Percentiles rank a stretch among this genome's conserved stretches.
Conservation (phyloP, 2,113 vertebrate genomes). For the Amphilophus citrinellus region DNA sequence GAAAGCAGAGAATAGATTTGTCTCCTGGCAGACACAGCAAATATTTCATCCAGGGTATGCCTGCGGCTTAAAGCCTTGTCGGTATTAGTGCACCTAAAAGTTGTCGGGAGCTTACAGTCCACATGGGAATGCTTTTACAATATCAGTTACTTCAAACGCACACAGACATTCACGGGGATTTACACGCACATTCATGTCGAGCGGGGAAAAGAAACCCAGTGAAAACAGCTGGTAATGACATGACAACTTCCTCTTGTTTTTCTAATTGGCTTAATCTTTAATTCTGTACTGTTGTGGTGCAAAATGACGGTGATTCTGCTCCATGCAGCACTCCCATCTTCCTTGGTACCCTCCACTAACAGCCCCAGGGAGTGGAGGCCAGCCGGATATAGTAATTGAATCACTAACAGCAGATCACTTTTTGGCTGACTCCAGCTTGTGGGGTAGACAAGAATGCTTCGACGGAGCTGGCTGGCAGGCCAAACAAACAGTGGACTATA, state of each 20-base stretch:
- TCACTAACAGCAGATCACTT: constrained; percentile 70
- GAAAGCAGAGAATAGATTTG: constrained; percentile 79
- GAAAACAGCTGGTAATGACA: constrained; percentile 63
- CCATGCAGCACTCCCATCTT: constrained; percentile 28
- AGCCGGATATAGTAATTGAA: constrained; percentile 70
- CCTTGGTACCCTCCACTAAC: constrained; percentile 22
- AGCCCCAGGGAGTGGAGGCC: constrained; percentile 43
- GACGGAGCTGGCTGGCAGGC: constrained; percentile 30
- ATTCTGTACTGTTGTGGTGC: constrained; percentile 62
- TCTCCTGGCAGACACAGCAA: constrained; percentile 77
- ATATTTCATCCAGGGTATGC: constrained; percentile 77
- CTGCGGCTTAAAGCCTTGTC: constrained; percentile 70
- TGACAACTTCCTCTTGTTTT: constrained; percentile 51
- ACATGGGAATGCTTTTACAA: constrained; percentile 65
- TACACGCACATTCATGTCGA: constrained; percentile 25
- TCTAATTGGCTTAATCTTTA: constrained; percentile 70
- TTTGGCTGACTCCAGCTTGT: constrained; percentile 74
- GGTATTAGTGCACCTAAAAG: constrained; percentile 74
- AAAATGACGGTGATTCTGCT: constrained; percentile 52
- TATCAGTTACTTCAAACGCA: constrained; percentile 65
- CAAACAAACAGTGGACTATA: constrained; percentile 15
- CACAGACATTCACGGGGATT: constrained; percentile 32
- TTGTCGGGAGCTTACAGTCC: constrained; percentile 68
- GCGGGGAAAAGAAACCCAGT: neutral
- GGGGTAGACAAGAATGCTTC: constrained; percentile 58